Percentiles rank a stretch among this genome's conserved stretches.
Evolutionary conservation across 2,888 invertebrate genomes (phyloP).

Genomic region (Drymonia ruficornis): DNA sequence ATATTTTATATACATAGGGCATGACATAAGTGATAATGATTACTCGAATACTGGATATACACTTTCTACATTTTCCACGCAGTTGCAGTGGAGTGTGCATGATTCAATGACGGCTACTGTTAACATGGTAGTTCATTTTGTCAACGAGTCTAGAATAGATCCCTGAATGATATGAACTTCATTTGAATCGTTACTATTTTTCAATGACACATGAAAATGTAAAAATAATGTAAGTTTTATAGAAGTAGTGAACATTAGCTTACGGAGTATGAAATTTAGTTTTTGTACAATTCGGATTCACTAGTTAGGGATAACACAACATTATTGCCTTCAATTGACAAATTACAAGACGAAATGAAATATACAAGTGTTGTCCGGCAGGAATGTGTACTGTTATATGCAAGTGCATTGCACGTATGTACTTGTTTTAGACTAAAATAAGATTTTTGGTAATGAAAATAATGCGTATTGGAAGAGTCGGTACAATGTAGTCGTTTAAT

Average conservation of each 20-base stretch:
- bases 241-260: conserved; percentile 66
- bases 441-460: conserved; percentile 48
- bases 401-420: conserved; percentile 40
- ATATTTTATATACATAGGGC: conserved; percentile 3
- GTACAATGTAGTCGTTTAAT: conserved; percentile 54
- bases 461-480: conserved; percentile 55
- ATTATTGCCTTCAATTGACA: conserved; percentile 49
- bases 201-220: conserved; percentile 39
- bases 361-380: conserved; percentile 31
- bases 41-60: not conserved
- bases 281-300: conserved; percentile 78
- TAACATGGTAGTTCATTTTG: not conserved
- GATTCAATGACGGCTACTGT: not conserved
- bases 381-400: conserved; percentile 39
- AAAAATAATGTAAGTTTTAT: conserved; percentile 74
- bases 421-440: conserved; percentile 43
- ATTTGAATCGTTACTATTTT: not conserved
- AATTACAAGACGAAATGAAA: conserved; percentile 33
- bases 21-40: conserved; percentile 1
- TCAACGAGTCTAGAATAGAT: not conserved
- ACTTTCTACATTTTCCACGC: not conserved
- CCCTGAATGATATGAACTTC: not conserved
- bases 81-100: not conserved
- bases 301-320: conserved; percentile 68
- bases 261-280: conserved; percentile 72